Conservation (phyloP, 2,797 vertebrate species). For the Liasis olivaceus region DNA sequence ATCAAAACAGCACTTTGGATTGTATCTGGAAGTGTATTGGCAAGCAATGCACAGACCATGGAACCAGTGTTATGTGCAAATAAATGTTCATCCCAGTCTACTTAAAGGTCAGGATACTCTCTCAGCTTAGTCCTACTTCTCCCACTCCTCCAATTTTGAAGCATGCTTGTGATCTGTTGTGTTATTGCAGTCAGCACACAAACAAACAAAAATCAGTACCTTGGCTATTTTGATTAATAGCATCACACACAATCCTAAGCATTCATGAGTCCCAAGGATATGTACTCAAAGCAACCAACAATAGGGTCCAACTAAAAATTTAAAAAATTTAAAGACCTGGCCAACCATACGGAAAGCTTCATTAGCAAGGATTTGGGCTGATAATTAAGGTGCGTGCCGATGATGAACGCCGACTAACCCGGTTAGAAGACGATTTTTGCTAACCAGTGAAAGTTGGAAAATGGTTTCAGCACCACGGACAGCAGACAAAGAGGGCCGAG, state of each 20-base stretch:
- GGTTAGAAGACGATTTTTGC: background rate
- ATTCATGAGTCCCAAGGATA: background rate
- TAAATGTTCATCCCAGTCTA: background rate
- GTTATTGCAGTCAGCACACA: background rate
- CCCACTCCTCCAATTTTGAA: background rate
- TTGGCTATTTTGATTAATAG: background rate
- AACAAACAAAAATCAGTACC: background rate
- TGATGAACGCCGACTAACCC: background rate
- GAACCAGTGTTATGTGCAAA: background rate
- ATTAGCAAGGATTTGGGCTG: background rate
- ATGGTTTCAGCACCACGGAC: slow-evolving; percentile 27
- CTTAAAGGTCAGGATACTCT: slow-evolving; percentile 10
- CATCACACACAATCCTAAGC: background rate
- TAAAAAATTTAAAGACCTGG: background rate
- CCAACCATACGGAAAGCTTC: background rate
- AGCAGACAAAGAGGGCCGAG: background rate
- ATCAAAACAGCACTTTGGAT: background rate
- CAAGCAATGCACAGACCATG: background rate
- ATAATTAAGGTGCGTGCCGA: background rate
- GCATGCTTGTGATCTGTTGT: background rate
- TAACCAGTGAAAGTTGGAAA: background rate
- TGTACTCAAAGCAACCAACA: too few relatives aligned
- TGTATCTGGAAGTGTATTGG: background rate
- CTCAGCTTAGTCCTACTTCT: background rate
- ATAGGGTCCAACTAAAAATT: background rate